Conservation (phyloP, 2,888 invertebrate genomes). For the Parnassius smintheus region DNA sequence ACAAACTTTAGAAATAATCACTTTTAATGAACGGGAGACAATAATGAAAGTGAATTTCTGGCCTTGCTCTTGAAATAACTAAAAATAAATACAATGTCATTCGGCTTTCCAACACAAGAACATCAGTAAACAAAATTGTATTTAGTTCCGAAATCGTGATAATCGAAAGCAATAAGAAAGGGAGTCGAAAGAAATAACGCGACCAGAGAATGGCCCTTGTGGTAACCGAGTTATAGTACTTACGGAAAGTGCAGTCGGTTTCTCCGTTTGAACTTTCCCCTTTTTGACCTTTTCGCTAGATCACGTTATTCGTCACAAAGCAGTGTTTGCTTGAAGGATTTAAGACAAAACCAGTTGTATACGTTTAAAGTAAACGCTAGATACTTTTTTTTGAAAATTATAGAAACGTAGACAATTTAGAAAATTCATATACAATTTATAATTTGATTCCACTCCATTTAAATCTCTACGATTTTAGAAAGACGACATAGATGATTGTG, state of each 20-base stretch:
- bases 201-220: constrained; percentile 19
- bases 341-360: background rate
- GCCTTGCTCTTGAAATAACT: constrained; percentile 1
- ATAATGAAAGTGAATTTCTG: background rate
- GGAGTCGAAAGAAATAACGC: constrained; percentile 11
- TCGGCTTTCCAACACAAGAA: background rate
- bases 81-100: background rate
- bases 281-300: constrained; percentile 19
- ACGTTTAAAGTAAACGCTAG: background rate
- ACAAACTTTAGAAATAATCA: too few species aligned
- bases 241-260: constrained; percentile 15
- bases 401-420: too few species aligned
- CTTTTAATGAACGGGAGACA: background rate
- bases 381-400: too few species aligned
- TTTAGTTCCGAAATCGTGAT: constrained; percentile 6
- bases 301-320: constrained; percentile 21
- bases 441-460: too few species aligned
- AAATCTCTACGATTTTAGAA: too few species aligned
- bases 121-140: background rate
- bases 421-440: too few species aligned
- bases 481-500: too few species aligned
- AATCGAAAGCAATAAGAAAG: constrained; percentile 15
- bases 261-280: constrained; percentile 26
- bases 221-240: constrained; percentile 17
- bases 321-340: constrained; percentile 12